Conservation (phyloP, 53 echinoderm and acorn worm species). For the Actinopyga echinites region DNA sequence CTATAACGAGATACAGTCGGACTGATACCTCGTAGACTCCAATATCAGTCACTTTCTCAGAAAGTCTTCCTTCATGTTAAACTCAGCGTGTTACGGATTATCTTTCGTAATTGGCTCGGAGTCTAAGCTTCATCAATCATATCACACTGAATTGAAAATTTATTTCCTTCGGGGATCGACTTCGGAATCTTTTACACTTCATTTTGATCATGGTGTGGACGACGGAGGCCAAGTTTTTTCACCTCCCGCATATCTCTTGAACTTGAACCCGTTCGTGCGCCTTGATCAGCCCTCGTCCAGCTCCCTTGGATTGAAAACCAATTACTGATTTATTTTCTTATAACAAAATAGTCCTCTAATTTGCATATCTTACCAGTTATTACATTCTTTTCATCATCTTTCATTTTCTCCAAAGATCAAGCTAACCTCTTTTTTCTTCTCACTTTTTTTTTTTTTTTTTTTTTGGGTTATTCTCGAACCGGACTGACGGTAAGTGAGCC, state of each 20-base stretch:
- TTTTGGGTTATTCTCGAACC: background rate
- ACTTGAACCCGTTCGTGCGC: background rate
- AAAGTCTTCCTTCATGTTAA: constrained; percentile 11
- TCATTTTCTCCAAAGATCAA: background rate
- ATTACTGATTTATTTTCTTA: too few relatives aligned
- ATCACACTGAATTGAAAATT: constrained; percentile 36
- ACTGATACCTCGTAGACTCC: too few relatives aligned
- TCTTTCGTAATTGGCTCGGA: constrained; percentile 32
- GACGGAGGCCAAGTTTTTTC: constrained; percentile 11
- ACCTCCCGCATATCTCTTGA: background rate
- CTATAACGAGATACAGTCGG: too few relatives aligned
- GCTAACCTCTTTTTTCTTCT: background rate
- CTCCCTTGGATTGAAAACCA: too few relatives aligned
- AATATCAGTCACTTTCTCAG: background rate
- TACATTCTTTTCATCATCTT: too few relatives aligned
- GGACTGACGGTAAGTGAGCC: background rate
- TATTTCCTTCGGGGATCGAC: constrained; percentile 13
- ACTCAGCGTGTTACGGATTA: constrained; percentile 17
- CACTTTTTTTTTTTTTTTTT: background rate
- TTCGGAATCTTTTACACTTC: constrained; percentile 24
- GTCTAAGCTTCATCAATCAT: constrained; percentile 31
- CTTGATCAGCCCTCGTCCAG: too few relatives aligned
- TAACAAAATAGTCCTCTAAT: too few relatives aligned
- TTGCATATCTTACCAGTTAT: too few relatives aligned
- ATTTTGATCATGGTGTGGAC: constrained; percentile 22